These are phyloP conservation scores for Calameuta idolon DNA, from an alignment of 2,888 invertebrate species.

Conservation along the genomic window DNA sequence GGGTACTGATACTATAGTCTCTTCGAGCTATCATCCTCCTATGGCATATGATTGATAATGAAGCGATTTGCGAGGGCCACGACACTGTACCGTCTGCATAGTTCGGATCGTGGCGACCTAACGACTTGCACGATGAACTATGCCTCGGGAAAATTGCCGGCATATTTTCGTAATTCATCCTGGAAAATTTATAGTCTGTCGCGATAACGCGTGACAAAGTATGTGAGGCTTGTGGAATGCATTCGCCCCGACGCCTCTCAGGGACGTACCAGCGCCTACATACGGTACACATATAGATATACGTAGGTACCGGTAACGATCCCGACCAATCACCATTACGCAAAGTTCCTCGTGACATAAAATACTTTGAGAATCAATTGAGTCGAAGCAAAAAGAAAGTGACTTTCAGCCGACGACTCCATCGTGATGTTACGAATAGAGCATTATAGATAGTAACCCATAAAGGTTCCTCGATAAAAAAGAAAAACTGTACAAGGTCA, in stretches of 20 bases:
- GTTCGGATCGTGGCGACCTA: neutral
- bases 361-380: neutral
- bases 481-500: neutral
- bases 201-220: constrained; percentile 8
- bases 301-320: constrained; percentile 14
- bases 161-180: constrained; percentile 8
- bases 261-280: neutral
- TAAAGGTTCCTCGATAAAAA: neutral
- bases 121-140: constrained; percentile 3
- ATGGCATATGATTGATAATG: neutral
- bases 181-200: constrained; percentile 8
- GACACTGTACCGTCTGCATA: neutral
- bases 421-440: neutral
- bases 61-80: neutral
- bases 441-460: neutral
- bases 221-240: constrained; percentile 5
- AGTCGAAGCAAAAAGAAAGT: neutral
- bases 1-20: neutral
- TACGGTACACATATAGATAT: neutral
- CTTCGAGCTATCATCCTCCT: neutral
- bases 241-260: neutral
- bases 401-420: neutral
- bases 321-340: constrained; percentile 46
- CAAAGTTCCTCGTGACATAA: constrained; percentile 23
- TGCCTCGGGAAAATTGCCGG: neutral